Base-by-base conservation (phyloP, 1,140 invertebrate species). In the Atta cephalotes region DNA sequence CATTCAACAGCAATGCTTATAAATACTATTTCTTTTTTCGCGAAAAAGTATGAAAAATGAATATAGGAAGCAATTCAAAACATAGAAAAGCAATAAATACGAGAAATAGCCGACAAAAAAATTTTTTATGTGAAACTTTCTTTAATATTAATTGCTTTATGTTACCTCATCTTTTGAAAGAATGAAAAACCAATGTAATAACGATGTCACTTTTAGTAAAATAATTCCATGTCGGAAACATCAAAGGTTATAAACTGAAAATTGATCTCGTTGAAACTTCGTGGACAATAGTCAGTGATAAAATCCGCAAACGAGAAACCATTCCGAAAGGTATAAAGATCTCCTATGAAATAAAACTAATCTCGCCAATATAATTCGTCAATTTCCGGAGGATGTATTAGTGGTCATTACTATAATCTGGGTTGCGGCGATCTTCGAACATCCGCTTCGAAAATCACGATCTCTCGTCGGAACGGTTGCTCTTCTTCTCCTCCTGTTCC, bases 391-490 rank as follows among this genome's bases (percentile, higher is more conserved):
- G 60, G 60, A 51, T 62, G 18, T 76, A 35, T 63, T 84, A 74
- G 74, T 35, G 6, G 56, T 25, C 56, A 82, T 82, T 76, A 84
- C 39, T 70, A 63, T 84, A 74, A 84, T 74, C 18, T 76, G 70
- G 39, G 14, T 51, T 56, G 39, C n/a, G 25, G 28, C 68, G 70
- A 84, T 74, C 56, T 62, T 14, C 12, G 70, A 74, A 14, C 25
- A 74, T 84, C 25, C 80, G 56, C 45, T 62, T 62, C 25, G 70
- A 84, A 62, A 84, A 84, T 84, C 35, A 74, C 25, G 56, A 74
- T 4, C 60, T 53, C n/a, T n/a, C 49, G 18, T 10, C 31, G 14
- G 18, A 49, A 63, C 71, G 14, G 21, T 16, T 28, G 31, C n/a
- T 16, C 51, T 14, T 63, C 14, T 63, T 4, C 21, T 62, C 3